A percentile compares a stretch with the other conserved stretches of the same genome.
These are phyloP conservation scores for Syrista parreyssii DNA, from an alignment of 2,888 invertebrate genomes.

Conservation along the genomic window DNA sequence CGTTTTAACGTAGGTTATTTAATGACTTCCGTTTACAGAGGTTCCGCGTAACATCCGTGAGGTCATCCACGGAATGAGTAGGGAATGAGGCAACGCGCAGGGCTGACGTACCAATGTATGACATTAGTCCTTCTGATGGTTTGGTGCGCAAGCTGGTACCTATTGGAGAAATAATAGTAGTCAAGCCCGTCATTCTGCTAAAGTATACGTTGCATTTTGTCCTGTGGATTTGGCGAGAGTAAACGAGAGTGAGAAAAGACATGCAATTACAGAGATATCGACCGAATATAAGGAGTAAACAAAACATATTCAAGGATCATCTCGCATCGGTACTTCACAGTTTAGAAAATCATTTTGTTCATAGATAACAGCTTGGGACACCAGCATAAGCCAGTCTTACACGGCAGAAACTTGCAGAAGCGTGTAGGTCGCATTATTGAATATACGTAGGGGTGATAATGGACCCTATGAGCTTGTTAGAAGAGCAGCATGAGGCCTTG, in stretches of 20 bases:
- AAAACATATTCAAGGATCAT: too few species aligned
- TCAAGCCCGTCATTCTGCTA: too few species aligned
- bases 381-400: background rate
- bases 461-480: background rate
- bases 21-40: background rate
- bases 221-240: too few species aligned
- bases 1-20: background rate
- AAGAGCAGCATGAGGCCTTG: background rate
- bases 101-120: background rate
- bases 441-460: background rate
- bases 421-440: background rate
- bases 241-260: too few species aligned
- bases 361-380: background rate
- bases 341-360: background rate
- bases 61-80: background rate
- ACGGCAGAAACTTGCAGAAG: background rate
- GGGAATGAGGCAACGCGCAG: background rate
- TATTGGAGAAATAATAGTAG: too few species aligned
- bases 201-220: too few species aligned
- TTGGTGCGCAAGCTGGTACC: too few species aligned
- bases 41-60: background rate
- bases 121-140: background rate
- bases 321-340: too few species aligned
- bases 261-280: too few species aligned
- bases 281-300: too few species aligned